These are phyloP conservation scores for Drosophila hamatofila DNA, from an alignment of 2,888 invertebrate genomes.

Conservation along the genomic window DNA sequence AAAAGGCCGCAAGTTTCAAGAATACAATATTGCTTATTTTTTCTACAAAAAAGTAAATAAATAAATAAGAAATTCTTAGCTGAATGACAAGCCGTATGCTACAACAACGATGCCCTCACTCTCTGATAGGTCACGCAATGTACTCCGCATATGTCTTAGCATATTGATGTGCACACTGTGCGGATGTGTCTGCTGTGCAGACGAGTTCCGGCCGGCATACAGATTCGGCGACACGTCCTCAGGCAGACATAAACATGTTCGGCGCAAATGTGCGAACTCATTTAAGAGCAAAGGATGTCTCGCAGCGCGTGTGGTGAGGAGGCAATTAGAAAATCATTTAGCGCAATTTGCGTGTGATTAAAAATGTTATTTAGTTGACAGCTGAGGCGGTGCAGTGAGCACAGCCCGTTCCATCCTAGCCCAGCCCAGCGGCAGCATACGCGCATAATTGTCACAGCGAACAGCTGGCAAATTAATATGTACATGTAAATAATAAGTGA, in stretches of 20 bases:
- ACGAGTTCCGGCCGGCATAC: conserved; percentile 31
- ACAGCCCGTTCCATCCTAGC: background rate
- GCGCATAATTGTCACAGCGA: conserved; percentile 25
- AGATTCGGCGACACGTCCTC: conserved; percentile 55
- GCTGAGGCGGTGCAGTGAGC: background rate
- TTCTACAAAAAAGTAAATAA: no score
- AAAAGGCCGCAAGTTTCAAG: no score
- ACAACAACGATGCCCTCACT: no score
- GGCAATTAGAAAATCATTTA: conserved; percentile 77
- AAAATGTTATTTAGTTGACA: conserved; percentile 44
- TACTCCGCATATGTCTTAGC: conserved; percentile 16
- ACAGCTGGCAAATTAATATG: conserved; percentile 40
- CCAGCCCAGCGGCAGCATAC: background rate
- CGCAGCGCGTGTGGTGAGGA: conserved; percentile 23
- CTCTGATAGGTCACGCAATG: background rate
- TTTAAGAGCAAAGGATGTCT: conserved; percentile 41
- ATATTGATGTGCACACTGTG: conserved; percentile 36
- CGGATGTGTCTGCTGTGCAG: background rate
- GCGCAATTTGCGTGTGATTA: conserved; percentile 67
- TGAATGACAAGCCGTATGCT: no score
- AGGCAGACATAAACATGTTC: conserved; percentile 53
- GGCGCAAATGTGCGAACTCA: conserved; percentile 61
- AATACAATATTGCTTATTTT: no score
- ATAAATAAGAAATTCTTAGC: no score
- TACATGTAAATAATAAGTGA: conserved; percentile 38